A percentile compares a stretch with the other conserved stretches of the same genome.
These are phyloP conservation scores for Agrotis exclamationis DNA, from an alignment of 2,888 invertebrate species.

Conservation along the genomic window DNA sequence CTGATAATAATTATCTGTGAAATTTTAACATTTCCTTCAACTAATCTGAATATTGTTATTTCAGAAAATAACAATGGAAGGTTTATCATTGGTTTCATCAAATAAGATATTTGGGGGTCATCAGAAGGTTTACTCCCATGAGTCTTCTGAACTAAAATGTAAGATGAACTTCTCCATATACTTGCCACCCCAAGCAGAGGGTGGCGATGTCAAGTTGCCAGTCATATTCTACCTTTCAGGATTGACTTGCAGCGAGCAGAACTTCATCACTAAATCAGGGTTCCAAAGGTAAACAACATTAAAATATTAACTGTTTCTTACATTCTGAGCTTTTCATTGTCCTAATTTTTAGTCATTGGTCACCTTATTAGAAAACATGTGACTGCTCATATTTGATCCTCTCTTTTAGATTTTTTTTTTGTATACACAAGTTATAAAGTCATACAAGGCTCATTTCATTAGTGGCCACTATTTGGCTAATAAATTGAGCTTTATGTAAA, in stretches of 20 bases:
- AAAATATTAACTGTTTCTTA: not conserved
- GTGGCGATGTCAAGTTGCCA: constrained; percentile 92
- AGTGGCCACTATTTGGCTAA: too few relatives aligned
- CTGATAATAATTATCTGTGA: not conserved
- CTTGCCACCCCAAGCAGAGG: constrained; percentile 94
- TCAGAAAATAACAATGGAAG: constrained; percentile 84
- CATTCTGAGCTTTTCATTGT: not conserved
- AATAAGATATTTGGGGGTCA: constrained; percentile 95
- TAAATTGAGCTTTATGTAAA: too few relatives aligned
- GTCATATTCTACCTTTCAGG: constrained; percentile 98
- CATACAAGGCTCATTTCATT: too few relatives aligned
- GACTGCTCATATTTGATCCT: too few relatives aligned
- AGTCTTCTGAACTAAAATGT: constrained; percentile 95
- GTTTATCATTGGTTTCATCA: constrained; percentile 92
- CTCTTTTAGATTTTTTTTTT: too few relatives aligned
- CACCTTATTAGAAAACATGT: too few relatives aligned
- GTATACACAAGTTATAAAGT: too few relatives aligned
- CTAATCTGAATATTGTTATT: constrained; percentile 35
- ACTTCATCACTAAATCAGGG: constrained; percentile 99
- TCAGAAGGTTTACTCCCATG: constrained; percentile 96
- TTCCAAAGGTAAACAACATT: constrained; percentile 93
- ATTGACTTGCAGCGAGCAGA: constrained; percentile 98
- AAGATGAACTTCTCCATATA: constrained; percentile 98
- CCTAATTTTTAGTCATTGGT: too few relatives aligned
- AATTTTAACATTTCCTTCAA: not conserved